Evolutionary conservation across 2,113 vertebrate species (phyloP), one percentile per base, ranked within the genome.

Genomic region (Meriones unguiculatus): DNA sequence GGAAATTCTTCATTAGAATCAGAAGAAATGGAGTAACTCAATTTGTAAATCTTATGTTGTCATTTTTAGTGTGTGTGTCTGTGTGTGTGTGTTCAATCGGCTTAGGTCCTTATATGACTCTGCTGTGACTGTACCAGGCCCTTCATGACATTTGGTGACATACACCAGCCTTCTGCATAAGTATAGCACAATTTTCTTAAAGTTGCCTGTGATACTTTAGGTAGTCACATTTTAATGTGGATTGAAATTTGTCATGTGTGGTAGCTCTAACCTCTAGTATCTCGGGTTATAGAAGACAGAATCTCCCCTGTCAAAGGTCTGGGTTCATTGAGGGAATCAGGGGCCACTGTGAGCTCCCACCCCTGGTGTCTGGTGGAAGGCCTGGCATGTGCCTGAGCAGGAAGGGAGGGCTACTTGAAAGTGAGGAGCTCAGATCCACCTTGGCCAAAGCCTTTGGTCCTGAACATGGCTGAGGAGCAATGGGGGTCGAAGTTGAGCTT

Each of bases 1-100:
- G 57, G 54, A 95, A 87, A 65, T 59, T n/a, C 50, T 62, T 76
- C 84, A 93, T 85, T 62, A 90, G 93, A 90, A 81, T 93, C 14
- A 87, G 86, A 95, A 89, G 75, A 14, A 81, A 92, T 65, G 78
- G 24, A 81, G 72, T 28, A 78, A 96, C 93, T 91, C 54, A 70
- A n/a, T 88, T 93, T 90, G 64, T 38, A 77, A 76, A 65, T 72
- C 87, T 76, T 50, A 92, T 92, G 12, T 94, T 30, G 32, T 6
- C 70, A 24, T 59, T 88, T 86, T 2, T 67, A 87, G 25, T 77
- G 75, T 50, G 2, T 30, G 8, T 41, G 38, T 75, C 20, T 46
- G 22, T 72, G 20, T 65, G 3, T 85, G 7, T 41, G 4, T 62
- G 15, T 64, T 17, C 46, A 52, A 7, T 57, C 46, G 94, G 93